Evolutionary conservation across 2,888 invertebrate genomes (phyloP), one percentile per base, ranked within the genome.

Genomic region (Thumatha senex): DNA sequence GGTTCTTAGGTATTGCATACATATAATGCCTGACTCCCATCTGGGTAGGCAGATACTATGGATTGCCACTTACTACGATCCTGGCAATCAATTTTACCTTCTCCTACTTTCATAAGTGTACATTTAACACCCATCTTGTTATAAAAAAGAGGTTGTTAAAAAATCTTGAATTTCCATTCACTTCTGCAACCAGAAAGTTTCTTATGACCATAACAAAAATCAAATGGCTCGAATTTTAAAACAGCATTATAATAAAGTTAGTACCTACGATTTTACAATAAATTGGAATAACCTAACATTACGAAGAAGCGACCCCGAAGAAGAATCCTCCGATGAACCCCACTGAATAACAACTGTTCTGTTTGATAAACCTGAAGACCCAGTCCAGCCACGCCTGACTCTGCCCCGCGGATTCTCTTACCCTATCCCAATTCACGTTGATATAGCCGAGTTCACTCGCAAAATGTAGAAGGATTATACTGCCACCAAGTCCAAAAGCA

Each of bases 361-460:
- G 91, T 82, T 89, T 92, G 59, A 94, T 89, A 82, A 94, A 94
- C 41, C 78, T 82, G 66, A 93, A 85, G 61, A 94, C 86, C 93
- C 93, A 93, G 68, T 96, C 96, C 13, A 97, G 93, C 82, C 94
- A 94, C 58, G 95, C 95, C 34, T 95, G 93, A 12, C 96, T 94
- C 72, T 94, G 94, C 50, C 95, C 95, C 0, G 96, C 92, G 47
- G 96, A 94, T 58, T 93, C 95, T 63, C 94, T 94, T 1, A 98
- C 92, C 78, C 95, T 94, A 35, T 95, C 95, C 98, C 98, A 98
- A 84, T 98, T 97, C 48, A 97, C 93, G 63, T 95, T 94, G 7
- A 98, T 95, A 70, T 97, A 97, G 1, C 98, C 98, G 63, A 96
- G 94, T 70, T 98, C 96, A 57, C 96, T 95, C 0, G 98, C 98